phyloP scores from a whole-genome alignment of 2,888 invertebrate genomes.

The Rotaria macrura region DNA sequence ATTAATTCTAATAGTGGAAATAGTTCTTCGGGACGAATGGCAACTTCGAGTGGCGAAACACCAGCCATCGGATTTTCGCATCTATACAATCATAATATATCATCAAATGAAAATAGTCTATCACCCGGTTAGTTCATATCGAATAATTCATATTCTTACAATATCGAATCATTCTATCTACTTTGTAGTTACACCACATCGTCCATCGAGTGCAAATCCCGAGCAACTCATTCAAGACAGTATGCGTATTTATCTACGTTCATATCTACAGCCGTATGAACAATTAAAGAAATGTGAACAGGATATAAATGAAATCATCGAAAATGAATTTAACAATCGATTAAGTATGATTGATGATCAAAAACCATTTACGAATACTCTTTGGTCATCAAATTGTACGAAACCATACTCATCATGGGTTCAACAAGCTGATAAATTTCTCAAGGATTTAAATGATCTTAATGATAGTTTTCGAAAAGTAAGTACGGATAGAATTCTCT shows the following conservation, averaged over 20 bases:
- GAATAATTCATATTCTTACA: too few species aligned
- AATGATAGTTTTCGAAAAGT: not conserved
- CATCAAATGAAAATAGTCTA: slow-evolving; percentile 13
- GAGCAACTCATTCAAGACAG: not conserved
- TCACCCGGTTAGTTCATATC: not conserved
- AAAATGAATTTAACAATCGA: not conserved
- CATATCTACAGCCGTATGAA: not conserved
- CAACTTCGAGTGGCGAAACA: not conserved
- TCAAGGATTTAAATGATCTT: not conserved
- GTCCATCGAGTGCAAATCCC: not conserved
- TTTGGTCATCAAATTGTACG: not conserved
- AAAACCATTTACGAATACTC: not conserved
- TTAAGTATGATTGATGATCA: not conserved
- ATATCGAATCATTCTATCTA: too few species aligned
- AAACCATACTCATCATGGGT: not conserved
- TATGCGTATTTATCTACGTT: not conserved
- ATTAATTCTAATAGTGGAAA: not conserved
- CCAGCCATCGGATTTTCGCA: not conserved
- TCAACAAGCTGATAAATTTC: not conserved
- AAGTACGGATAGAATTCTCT: not conserved
- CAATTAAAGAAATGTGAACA: slow-evolving; percentile 14
- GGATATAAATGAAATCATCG: not conserved
- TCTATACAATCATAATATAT: not conserved
- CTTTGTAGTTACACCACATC: not conserved
- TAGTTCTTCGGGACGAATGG: not conserved